Evolutionary conservation across 2,797 vertebrate genomes (phyloP).

Genomic region (Poecilia gillii): DNA sequence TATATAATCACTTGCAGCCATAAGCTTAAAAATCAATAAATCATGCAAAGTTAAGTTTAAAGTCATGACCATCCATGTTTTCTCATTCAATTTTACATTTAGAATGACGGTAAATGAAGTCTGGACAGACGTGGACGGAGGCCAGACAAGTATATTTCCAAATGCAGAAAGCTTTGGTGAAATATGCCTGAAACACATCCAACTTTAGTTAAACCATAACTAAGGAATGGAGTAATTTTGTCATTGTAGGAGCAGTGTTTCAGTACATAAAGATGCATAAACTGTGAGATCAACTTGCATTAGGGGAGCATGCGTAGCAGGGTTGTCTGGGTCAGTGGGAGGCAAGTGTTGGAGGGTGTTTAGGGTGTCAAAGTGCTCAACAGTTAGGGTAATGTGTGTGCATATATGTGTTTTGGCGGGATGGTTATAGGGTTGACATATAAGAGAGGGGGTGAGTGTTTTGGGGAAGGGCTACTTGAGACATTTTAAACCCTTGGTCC

Average conservation of each 20-base stretch:
- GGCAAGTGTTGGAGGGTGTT: background rate
- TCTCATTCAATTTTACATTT: background rate
- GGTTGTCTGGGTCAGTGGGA: conserved; percentile 22
- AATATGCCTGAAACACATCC: background rate
- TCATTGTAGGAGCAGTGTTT: background rate
- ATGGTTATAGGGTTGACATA: conserved; percentile 33
- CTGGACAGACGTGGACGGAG: conserved; percentile 49
- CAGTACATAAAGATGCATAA: background rate
- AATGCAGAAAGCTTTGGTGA: conserved; percentile 9
- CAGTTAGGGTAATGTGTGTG: conserved; percentile 27
- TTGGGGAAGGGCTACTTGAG: conserved; percentile 44
- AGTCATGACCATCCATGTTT: background rate
- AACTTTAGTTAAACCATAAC: background rate
- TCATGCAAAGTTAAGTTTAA: background rate
- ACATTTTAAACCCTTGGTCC: conserved; percentile 64
- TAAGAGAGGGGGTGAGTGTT: conserved; percentile 32
- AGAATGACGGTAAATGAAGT: background rate
- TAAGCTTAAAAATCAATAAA: background rate
- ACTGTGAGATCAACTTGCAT: background rate
- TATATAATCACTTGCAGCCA: background rate
- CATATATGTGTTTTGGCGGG: conserved; percentile 34
- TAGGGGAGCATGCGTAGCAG: background rate
- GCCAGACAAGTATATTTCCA: conserved; percentile 60
- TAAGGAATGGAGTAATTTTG: background rate
- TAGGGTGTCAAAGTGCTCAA: conserved; percentile 24